Percentiles rank a stretch among this genome's conserved stretches.
Conservation (phyloP, 2,797 vertebrate species). For the Pygocentrus nattereri region DNA sequence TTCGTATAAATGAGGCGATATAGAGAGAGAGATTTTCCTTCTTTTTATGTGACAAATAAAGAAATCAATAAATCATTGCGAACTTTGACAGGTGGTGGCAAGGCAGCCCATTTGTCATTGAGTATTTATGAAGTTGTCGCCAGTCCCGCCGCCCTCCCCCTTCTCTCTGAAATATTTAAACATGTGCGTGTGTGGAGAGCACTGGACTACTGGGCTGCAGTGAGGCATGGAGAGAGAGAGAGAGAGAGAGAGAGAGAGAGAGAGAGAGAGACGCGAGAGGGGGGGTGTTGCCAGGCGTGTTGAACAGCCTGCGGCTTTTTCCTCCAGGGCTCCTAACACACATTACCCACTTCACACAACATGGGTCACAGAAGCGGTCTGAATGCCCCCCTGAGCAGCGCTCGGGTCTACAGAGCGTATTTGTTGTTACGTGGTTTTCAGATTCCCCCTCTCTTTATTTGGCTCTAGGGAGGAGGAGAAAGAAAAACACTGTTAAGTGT, state of each 20-base stretch:
- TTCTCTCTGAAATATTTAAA: slow-evolving; percentile 80
- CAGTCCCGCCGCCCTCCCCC: slow-evolving; percentile 57
- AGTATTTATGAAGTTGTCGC: slow-evolving; percentile 80
- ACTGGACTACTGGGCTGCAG: slow-evolving; percentile 65
- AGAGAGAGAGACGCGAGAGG: slow-evolving; percentile 30
- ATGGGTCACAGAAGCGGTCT: slow-evolving; percentile 42
- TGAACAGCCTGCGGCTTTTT: slow-evolving; percentile 62
- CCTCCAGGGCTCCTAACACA: slow-evolving; percentile 58
- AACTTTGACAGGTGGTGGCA: slow-evolving; percentile 74
- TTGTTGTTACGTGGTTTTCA: slow-evolving; percentile 43
- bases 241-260: slow-evolving; percentile 8
- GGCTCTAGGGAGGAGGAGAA: slow-evolving; percentile 51
- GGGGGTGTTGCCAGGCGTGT: slow-evolving; percentile 46
- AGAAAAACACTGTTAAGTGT: slow-evolving; percentile 48
- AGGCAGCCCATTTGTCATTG: slow-evolving; percentile 76
- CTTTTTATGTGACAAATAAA: slow-evolving; percentile 83
- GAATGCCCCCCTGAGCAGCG: slow-evolving; percentile 52
- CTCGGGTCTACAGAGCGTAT: slow-evolving; percentile 48
- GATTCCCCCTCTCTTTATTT: slow-evolving; percentile 53
- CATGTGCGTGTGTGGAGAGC: slow-evolving; percentile 76
- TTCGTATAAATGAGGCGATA: slow-evolving; percentile 44
- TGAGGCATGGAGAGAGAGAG: slow-evolving; percentile 22
- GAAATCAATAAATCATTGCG: slow-evolving; percentile 84
- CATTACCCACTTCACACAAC: slow-evolving; percentile 63
- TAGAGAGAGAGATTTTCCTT: slow-evolving; percentile 61